These are phyloP conservation scores for Lordiphosa andalusiaca DNA, from an alignment of 2,888 invertebrate species.

Conservation along the genomic window DNA sequence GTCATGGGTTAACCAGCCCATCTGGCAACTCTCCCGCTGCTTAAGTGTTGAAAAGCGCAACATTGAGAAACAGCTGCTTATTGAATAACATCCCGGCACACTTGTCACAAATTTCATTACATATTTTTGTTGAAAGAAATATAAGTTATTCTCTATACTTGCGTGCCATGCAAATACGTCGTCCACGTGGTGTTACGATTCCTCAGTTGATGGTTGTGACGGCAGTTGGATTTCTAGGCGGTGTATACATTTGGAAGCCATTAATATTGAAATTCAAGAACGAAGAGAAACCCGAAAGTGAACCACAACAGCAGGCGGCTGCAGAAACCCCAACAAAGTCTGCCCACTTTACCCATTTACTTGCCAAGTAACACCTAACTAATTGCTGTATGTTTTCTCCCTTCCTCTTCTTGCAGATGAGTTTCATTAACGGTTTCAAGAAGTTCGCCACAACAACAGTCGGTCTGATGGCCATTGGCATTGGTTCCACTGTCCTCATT, in stretches of 20 bases:
- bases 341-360: conserved; percentile 1
- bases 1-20: too few relatives aligned
- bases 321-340: conserved; percentile 47
- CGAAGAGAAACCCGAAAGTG: conserved; percentile 40
- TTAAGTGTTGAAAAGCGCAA: conserved; percentile 6
- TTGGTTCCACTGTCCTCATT: conserved; percentile 63
- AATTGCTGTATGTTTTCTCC: conserved; percentile 2
- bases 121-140: neutral
- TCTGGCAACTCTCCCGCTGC: neutral
- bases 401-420: conserved; percentile 72
- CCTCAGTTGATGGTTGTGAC: conserved; percentile 79
- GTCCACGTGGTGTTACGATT: conserved; percentile 77
- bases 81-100: conserved; percentile 10
- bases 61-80: conserved; percentile 17
- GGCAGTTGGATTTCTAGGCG: conserved; percentile 77
- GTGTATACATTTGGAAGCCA: conserved; percentile 81
- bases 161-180: conserved; percentile 78
- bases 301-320: conserved; percentile 6
- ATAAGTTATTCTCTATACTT: neutral
- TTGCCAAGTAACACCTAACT: neutral
- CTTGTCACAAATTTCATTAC: neutral
- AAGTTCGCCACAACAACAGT: conserved; percentile 61
- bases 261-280: conserved; percentile 70
- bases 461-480: conserved; percentile 73
- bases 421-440: conserved; percentile 63